Evolutionary conservation across 2,888 invertebrate species (phyloP), one percentile per base, ranked within the genome.

Genomic region (Drosophila borborema): DNA sequence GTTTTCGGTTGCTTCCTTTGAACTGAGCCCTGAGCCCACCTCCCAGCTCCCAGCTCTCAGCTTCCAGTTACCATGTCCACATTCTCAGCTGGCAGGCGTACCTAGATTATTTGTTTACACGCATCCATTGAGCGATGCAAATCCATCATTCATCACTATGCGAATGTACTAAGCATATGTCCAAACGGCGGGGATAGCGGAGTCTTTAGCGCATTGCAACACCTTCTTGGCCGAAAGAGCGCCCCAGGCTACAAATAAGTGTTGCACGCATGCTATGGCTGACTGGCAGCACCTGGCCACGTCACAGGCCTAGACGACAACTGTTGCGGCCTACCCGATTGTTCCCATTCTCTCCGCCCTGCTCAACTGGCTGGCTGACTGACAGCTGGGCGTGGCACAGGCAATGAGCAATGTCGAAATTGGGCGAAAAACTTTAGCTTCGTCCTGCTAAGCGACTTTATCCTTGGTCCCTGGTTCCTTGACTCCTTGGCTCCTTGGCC

Each of bases 31-130:
- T 64, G 41, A 43, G 34, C 38, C 51, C 41, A 38, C 28, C 45
- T 20, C 12, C 45, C 20, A 20, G 45, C 20, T 14, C 2, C 23
- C 65, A 53, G 31, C 34, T 51, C 1, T 20, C 41, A 40, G 28
- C 46, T 58, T 9, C 23, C 5, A 40, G 54, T 28, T 23, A 23
- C 23, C 28, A n/a, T n/a, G 23, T 28, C 40, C 54, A 20, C 54
- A 40, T 40, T 40, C 23, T 28, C 34, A 23, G 60, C 58, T 66
- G 6, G 28, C 54, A 74, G 66, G 79, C 69, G 58, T 68, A 53
- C 59, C 81, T 79, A 85, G 89, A 89, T 86, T 75, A 85, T 89
- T 89, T 86, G 89, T 72, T 89, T 85, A 81, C 85, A 85, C 85
- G 89, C 87, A 85, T 68, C 74, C 71, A 79, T 43, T 62, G 56